phyloP scores from a whole-genome alignment of 2,797 vertebrate species.

The Leptodactylus fallax region DNA sequence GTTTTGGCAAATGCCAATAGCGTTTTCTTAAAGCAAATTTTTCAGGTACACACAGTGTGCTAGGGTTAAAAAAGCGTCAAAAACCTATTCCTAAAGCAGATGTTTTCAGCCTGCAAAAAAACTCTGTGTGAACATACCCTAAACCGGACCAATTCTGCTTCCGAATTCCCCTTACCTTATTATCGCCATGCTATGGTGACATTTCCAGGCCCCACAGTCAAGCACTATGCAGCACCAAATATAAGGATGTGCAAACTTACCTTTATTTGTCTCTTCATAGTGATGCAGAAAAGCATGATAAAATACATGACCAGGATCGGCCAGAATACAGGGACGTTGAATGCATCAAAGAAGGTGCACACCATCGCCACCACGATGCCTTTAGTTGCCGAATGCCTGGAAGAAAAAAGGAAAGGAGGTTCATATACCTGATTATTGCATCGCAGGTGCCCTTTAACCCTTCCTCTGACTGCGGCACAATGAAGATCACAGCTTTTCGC shows the following conservation, averaged over 20 bases:
- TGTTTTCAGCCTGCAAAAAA: too few relatives aligned
- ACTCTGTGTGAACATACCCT: too few relatives aligned
- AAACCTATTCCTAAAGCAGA: too few relatives aligned
- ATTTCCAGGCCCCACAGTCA: not conserved
- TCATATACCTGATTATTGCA: not conserved
- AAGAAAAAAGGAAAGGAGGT: slow-evolving; percentile 18
- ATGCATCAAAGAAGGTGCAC: slow-evolving; percentile 98
- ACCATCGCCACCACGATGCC: slow-evolving; percentile 96
- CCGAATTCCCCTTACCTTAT: not conserved
- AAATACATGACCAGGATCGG: slow-evolving; percentile 99
- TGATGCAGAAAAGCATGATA: slow-evolving; percentile 99
- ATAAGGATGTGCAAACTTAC: slow-evolving; percentile 71
- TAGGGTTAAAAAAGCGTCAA: too few relatives aligned
- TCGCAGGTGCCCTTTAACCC: too few relatives aligned
- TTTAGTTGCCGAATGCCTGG: slow-evolving; percentile 97
- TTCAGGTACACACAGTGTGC: too few relatives aligned
- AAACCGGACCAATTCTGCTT: too few relatives aligned
- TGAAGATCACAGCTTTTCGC: too few relatives aligned
- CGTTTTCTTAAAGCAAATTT: too few relatives aligned
- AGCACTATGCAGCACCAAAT: not conserved
- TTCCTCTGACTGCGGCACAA: too few relatives aligned
- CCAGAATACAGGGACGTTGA: slow-evolving; percentile 99
- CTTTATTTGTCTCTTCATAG: slow-evolving; percentile 99
- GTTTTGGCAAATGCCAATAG: too few relatives aligned
- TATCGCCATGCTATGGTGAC: too few relatives aligned